Conservation (phyloP, 1,140 invertebrate species). For the Drosophila jambulina region DNA sequence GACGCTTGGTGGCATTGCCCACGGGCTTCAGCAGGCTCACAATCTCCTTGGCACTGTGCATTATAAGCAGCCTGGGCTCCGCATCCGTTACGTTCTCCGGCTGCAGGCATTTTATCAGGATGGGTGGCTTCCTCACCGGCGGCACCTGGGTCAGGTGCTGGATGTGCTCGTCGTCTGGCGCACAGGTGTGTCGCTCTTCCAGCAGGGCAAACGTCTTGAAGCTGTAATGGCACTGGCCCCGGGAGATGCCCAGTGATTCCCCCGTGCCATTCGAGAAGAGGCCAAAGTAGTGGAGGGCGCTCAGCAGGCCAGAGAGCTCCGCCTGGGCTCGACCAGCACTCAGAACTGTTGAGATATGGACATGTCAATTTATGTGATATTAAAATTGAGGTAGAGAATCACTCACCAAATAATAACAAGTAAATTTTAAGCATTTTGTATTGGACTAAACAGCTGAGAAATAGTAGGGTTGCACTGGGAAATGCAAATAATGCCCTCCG, state of each 20-base stretch:
- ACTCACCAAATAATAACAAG: slow-evolving; percentile 40
- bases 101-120: slow-evolving; percentile 74
- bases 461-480: background rate
- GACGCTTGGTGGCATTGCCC: slow-evolving; percentile 85
- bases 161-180: slow-evolving; percentile 69
- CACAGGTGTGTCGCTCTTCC: slow-evolving; percentile 45
- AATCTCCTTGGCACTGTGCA: slow-evolving; percentile 75
- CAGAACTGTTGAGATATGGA: slow-evolving; percentile 6
- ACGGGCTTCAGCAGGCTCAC: slow-evolving; percentile 85
- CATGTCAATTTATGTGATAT: background rate
- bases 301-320: slow-evolving; percentile 57
- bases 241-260: slow-evolving; percentile 43
- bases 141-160: slow-evolving; percentile 55
- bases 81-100: slow-evolving; percentile 1
- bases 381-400: background rate
- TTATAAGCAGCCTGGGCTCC: slow-evolving; percentile 58
- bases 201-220: slow-evolving; percentile 56
- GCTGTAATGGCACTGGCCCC: slow-evolving; percentile 60
- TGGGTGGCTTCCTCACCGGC: slow-evolving; percentile 59
- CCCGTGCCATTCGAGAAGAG: slow-evolving; percentile 32
- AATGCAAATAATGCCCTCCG: background rate
- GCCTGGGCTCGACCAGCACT: slow-evolving; percentile 4
- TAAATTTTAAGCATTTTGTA: slow-evolving; percentile 34
- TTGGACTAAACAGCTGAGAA: slow-evolving; percentile 28
- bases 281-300: slow-evolving; percentile 58